These are phyloP conservation scores for Rousettus leschenaultii DNA, from an alignment of 2,113 vertebrate species.

Conservation along the genomic window DNA sequence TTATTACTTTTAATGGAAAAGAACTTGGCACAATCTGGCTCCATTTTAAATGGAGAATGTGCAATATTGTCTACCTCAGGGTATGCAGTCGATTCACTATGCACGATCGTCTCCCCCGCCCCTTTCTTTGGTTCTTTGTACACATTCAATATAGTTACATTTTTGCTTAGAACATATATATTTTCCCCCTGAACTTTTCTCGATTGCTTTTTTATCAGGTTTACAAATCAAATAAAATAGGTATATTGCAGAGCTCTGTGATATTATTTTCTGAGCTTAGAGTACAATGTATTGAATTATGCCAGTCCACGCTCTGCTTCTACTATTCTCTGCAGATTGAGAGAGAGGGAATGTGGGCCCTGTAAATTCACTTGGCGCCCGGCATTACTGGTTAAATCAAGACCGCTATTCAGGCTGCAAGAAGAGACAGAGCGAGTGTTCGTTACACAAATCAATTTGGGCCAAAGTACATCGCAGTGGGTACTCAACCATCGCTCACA, in stretches of 20 bases:
- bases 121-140: conserved; percentile 71
- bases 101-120: conserved; percentile 68
- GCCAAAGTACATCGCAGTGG: conserved; percentile 85
- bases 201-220: conserved; percentile 89
- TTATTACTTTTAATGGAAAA: conserved; percentile 72
- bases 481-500: conserved; percentile 84
- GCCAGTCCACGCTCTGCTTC: conserved; percentile 77
- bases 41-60: conserved; percentile 71
- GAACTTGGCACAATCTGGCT: conserved; percentile 65
- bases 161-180: conserved; percentile 80
- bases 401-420: conserved; percentile 82
- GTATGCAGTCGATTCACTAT: conserved; percentile 76
- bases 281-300: conserved; percentile 87
- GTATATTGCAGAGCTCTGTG: conserved; percentile 86
- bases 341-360: conserved; percentile 80
- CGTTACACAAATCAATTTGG: conserved; percentile 89
- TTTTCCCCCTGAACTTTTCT: conserved; percentile 83
- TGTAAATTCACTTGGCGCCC: conserved; percentile 83
- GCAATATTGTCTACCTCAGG: conserved; percentile 72
- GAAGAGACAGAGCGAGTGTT: conserved; percentile 86
- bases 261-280: conserved; percentile 86
- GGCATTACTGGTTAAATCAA: conserved; percentile 85
- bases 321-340: conserved; percentile 82
- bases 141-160: conserved; percentile 79
- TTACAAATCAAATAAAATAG: conserved; percentile 91